A percentile compares a stretch with the other conserved stretches of the same genome.
Conservation (phyloP, 2,797 vertebrate species). For the Caiman crocodilus region DNA sequence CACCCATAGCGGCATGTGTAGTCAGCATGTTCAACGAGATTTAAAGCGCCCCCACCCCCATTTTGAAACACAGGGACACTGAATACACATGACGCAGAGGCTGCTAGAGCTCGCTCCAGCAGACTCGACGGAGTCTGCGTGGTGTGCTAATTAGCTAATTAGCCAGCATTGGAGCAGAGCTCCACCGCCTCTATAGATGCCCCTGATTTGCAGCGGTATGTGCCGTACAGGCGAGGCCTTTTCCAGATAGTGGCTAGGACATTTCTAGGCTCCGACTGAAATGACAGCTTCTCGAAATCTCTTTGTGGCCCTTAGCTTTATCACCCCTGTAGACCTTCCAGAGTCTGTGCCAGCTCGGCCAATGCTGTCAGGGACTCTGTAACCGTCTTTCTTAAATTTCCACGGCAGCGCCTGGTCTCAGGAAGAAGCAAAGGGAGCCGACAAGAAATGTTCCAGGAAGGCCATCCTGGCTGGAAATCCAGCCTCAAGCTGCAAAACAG, state of each 20-base stretch:
- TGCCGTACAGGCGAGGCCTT: rapidly evolving
- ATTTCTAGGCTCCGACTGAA: not conserved
- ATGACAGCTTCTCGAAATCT: rapidly evolving
- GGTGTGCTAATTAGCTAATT: too few species aligned
- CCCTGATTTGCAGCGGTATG: too few species aligned
- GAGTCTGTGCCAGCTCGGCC: not conserved
- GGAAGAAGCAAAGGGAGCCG: not conserved
- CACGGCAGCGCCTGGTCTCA: not conserved
- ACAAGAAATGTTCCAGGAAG: not conserved
- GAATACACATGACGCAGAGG: too few species aligned
- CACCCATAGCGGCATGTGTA: too few species aligned
- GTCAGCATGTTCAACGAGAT: too few species aligned
- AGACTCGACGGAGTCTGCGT: too few species aligned
- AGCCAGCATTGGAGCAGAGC: too few species aligned
- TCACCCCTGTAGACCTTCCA: not conserved
- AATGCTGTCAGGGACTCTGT: not conserved
- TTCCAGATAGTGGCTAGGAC: not conserved
- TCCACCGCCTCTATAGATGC: too few species aligned
- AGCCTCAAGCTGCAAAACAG: not conserved
- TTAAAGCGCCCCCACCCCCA: too few species aligned
- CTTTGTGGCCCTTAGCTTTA: not conserved
- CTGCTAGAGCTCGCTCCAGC: too few species aligned
- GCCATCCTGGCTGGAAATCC: not conserved
- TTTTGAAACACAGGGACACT: too few species aligned
- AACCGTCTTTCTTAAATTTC: not conserved